Conservation (phyloP, 2,888 invertebrate genomes). For the Colletes collaris region DNA sequence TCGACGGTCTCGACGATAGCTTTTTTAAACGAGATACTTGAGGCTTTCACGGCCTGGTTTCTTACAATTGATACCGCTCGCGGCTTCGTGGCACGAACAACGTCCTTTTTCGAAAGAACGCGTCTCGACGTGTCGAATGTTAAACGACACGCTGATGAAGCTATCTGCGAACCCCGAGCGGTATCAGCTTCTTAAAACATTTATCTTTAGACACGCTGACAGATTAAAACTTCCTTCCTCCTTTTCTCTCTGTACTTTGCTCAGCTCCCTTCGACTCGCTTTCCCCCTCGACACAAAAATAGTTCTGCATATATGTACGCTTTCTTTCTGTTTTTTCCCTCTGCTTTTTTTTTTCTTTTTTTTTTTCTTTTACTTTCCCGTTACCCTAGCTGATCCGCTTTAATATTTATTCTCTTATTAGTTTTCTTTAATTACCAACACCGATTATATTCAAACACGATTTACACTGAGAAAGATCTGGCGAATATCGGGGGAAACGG, state of each 20-base stretch:
- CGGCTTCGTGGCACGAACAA: too few species aligned
- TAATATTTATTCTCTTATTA: conserved; percentile 26
- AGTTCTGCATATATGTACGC: conserved; percentile 67
- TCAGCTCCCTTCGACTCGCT: conserved; percentile 19
- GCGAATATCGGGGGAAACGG: conserved; percentile 41
- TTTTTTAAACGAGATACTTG: conserved; percentile 30
- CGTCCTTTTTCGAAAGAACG: too few species aligned
- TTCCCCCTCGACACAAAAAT: conserved; percentile 72
- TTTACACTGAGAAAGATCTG: conserved; percentile 72
- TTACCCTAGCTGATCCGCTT: conserved; percentile 6
- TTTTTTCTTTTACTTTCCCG: neutral
- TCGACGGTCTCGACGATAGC: conserved; percentile 55
- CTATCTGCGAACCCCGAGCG: too few species aligned
- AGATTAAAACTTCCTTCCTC: conserved; percentile 41
- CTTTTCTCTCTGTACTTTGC: conserved; percentile 14
- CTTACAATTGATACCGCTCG: too few species aligned
- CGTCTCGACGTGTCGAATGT: too few species aligned
- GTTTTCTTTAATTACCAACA: conserved; percentile 66
- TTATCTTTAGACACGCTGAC: conserved; percentile 73
- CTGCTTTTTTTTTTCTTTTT: conserved; percentile 2
- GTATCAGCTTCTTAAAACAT: conserved; percentile 59
- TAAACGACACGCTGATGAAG: too few species aligned
- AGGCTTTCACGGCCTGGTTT: too few species aligned
- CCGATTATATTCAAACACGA: conserved; percentile 73
- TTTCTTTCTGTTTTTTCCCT: conserved; percentile 40